Base-by-base conservation (phyloP, 2,888 invertebrate genomes). In the Coecobrya sp. region DNA sequence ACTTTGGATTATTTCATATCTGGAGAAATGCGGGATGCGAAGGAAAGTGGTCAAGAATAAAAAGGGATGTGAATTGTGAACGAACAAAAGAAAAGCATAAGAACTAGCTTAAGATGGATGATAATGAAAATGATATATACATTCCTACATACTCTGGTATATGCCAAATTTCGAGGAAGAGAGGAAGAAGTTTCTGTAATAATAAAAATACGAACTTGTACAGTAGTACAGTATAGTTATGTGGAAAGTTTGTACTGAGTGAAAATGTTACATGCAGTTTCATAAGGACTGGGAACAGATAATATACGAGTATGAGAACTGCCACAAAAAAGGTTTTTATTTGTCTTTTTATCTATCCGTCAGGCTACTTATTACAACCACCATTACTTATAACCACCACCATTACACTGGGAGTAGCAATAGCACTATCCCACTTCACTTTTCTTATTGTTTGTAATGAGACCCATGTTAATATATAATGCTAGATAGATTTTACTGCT, bases 331-430 rank as follows among this genome's bases (percentile, higher is more conserved):
- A 59, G 65, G 45, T 88, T 88, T 88, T 87, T 86, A 87, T 87
- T 87, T 88, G 81, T 88, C 49, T 88, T 88, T 81, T 88, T 81
- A 79, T 88, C 79, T 88, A 79, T n/a, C 19, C 25, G 30, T 42
- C 88, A 22, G 49, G 30, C 79, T 88, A 88, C 88, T 88, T 88
- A 88, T 88, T 88, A 88, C 81, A 76, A 76, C 86, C 73, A 81
- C 88, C 79, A 88, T 81, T 88, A 81, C 76, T 73, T 86, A 68
- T 30, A 27, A 16, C 27, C 42, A 86, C 73, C 42, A 76, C n/a
- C 68, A 68, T 11, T 11, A 8, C 19, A 62, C 65, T 65, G 27
- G 27, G 2, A 5, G n/a, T 65, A 16, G 22, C 25, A 25, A 73
- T 42, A n/a, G 16, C n/a, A 76, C 45, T 76, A 45, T 25, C 81